Conservation (phyloP, 2,888 invertebrate genomes). For the Xanthia icteritia region DNA sequence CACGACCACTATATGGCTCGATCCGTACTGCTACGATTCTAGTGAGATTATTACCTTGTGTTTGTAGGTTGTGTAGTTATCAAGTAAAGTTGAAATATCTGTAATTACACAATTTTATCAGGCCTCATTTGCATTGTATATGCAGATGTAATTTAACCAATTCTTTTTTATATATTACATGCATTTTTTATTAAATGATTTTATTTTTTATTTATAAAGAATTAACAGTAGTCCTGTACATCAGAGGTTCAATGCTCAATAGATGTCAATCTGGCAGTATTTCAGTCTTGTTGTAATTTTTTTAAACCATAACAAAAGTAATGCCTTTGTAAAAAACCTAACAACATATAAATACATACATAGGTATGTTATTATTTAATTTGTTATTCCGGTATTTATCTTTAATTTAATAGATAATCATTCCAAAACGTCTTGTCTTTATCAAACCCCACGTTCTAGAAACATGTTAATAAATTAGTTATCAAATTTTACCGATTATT, state of each 20-base stretch:
- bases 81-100: background rate
- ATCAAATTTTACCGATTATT: too few species aligned
- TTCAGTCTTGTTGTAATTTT: background rate
- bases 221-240: too few species aligned
- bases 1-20: slow-evolving; percentile 74
- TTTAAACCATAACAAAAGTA: background rate
- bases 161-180: too few species aligned
- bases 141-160: too few species aligned
- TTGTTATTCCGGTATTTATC: background rate
- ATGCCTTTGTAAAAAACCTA: background rate
- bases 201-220: too few species aligned
- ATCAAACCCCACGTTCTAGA: background rate
- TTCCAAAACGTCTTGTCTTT: too few species aligned
- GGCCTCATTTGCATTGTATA: too few species aligned
- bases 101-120: background rate
- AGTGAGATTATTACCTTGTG: slow-evolving; percentile 76
- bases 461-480: background rate
- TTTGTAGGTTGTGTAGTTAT: slow-evolving; percentile 12
- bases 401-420: too few species aligned
- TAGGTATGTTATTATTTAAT: too few species aligned
- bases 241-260: background rate
- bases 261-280: background rate
- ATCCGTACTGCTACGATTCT: slow-evolving; percentile 82
- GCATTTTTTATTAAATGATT: too few species aligned
- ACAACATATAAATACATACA: too few species aligned